Evolutionary conservation across 2,888 invertebrate species (phyloP).

Genomic region (Hydraecia micacea): DNA sequence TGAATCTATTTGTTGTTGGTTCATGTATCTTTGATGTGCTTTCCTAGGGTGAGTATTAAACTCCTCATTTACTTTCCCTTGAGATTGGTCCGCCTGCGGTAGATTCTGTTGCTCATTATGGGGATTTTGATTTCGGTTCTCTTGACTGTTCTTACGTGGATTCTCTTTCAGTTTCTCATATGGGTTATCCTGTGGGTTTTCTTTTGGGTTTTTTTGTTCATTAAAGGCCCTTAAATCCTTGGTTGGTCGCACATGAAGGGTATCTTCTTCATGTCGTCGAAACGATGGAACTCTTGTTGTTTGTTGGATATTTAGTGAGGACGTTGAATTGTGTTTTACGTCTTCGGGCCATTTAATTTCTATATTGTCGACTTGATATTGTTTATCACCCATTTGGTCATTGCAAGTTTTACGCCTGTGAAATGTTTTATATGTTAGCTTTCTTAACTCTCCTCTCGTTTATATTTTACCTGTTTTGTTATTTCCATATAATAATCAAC

Average conservation of each 20-base stretch:
- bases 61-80: neutral
- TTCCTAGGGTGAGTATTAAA: slow-evolving; percentile 4
- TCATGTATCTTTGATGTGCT: neutral
- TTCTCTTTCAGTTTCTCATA: neutral
- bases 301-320: neutral
- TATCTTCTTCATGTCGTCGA: slow-evolving; percentile 24
- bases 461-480: neutral
- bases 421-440: slow-evolving; percentile 14
- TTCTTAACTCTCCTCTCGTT: too few relatives aligned
- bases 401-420: slow-evolving; percentile 49
- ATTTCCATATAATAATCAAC: neutral
- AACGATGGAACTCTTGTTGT: neutral
- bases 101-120: slow-evolving; percentile 13
- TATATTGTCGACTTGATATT: slow-evolving; percentile 39
- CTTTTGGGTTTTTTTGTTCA: neutral
- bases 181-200: neutral
- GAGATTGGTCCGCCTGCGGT: neutral
- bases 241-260: slow-evolving; percentile 27
- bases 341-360: slow-evolving; percentile 44
- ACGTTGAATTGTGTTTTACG: neutral
- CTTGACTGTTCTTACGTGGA: neutral
- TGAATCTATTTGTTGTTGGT: slow-evolving; percentile 16
- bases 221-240: slow-evolving; percentile 6
- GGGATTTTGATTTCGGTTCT: neutral
- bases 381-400: slow-evolving; percentile 22